Percentiles rank a stretch among this genome's conserved stretches.
Conservation (phyloP, 2,888 invertebrate genomes). For the Mesorhabditis sp. region DNA sequence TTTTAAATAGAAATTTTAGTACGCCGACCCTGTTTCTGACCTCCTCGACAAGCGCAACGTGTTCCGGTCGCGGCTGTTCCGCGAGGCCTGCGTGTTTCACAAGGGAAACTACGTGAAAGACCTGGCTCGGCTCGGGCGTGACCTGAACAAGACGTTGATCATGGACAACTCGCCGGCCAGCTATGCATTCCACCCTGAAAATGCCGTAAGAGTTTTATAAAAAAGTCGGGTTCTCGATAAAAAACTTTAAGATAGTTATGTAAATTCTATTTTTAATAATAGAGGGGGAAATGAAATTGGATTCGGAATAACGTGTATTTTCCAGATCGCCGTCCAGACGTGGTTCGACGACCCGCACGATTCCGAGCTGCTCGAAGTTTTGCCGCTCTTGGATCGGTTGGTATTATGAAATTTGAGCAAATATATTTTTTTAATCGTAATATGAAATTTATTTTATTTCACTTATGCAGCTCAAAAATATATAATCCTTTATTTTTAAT, state of each 20-base stretch:
- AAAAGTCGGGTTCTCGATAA: slow-evolving; percentile 10
- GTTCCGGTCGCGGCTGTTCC: slow-evolving; percentile 76
- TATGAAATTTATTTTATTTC: too few species aligned
- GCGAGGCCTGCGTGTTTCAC: slow-evolving; percentile 99
- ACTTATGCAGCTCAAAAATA: too few species aligned
- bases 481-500: too few species aligned
- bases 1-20: slow-evolving; percentile 64
- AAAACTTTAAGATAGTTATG: not conserved
- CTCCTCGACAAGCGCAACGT: slow-evolving; percentile 95
- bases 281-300: slow-evolving; percentile 3
- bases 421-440: too few species aligned
- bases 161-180: slow-evolving; percentile 99
- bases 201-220: slow-evolving; percentile 78
- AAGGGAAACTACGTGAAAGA: slow-evolving; percentile 99
- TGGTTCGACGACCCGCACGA: slow-evolving; percentile 99
- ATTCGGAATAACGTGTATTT: slow-evolving; percentile 7
- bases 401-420: slow-evolving; percentile 69
- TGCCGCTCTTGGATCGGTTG: slow-evolving; percentile 96
- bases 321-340: slow-evolving; percentile 86
- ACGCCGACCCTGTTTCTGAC: slow-evolving; percentile 99
- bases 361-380: slow-evolving; percentile 89
- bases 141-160: slow-evolving; percentile 91
- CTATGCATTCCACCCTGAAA: slow-evolving; percentile 99
- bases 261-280: not conserved
- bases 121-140: slow-evolving; percentile 91